phyloP scores from a whole-genome alignment of 2,888 invertebrate species.

The Saturnia japonica region DNA sequence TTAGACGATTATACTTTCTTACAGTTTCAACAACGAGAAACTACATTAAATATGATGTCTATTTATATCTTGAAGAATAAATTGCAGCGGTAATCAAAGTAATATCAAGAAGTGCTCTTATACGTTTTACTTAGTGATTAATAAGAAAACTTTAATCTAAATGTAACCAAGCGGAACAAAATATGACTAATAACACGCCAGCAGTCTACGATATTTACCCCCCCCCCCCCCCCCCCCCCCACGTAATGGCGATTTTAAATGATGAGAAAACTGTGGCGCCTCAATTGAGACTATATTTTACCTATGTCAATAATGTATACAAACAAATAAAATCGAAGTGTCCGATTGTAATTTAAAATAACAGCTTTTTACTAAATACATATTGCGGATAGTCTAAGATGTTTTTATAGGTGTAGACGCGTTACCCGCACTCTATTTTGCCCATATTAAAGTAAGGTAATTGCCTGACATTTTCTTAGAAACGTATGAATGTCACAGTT shows the following conservation, averaged over 20 bases:
- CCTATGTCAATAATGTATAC: not conserved
- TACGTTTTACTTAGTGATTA: not conserved
- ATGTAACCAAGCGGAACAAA: not conserved
- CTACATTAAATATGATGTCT: not conserved
- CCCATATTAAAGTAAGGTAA: too few species aligned
- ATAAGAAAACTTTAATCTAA: not conserved
- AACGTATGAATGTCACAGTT: too few species aligned
- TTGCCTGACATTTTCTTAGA: too few species aligned
- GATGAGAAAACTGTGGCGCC: too few species aligned
- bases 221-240: too few species aligned
- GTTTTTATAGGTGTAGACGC: too few species aligned
- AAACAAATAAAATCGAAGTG: too few species aligned
- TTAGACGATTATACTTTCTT: slow-evolving; percentile 23
- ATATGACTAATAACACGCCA: not conserved
- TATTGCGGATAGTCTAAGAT: too few species aligned
- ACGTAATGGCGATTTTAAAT: too few species aligned
- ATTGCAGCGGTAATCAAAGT: not conserved
- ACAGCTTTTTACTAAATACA: too few species aligned
- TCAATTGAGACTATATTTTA: not conserved
- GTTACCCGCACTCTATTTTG: too few species aligned
- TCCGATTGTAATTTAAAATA: too few species aligned
- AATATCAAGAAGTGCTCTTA: not conserved
- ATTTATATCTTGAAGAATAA: slow-evolving; percentile 2
- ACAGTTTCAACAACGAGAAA: slow-evolving; percentile 4
- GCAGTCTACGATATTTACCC: not conserved